Evolutionary conservation across 2,113 vertebrate genomes (phyloP).

Genomic region (Calypte anna): DNA sequence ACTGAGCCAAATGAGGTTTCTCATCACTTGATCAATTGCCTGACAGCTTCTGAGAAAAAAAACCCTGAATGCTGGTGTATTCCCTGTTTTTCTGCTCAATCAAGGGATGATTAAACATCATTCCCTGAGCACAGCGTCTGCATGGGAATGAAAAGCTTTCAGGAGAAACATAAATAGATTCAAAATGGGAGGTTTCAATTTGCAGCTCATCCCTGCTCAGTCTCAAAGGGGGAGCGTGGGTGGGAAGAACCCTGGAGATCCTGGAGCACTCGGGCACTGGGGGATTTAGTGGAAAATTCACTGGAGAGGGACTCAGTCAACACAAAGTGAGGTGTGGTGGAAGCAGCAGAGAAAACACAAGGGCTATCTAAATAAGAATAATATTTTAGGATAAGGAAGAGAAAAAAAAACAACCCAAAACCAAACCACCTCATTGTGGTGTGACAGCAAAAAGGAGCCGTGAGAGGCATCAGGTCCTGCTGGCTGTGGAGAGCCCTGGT

Average conservation of each 20-base stretch:
- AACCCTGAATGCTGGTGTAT: neutral
- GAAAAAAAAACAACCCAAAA: neutral
- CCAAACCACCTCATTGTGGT: neutral
- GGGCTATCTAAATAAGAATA: neutral
- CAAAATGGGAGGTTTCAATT: neutral
- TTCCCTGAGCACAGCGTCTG: conserved; percentile 2
- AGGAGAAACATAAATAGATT: neutral
- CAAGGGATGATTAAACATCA: neutral
- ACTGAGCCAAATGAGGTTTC: conserved; percentile 15
- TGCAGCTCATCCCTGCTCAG: neutral
- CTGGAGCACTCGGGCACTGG: neutral
- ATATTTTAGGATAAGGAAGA: neutral
- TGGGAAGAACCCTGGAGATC: fast-evolving
- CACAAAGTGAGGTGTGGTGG: neutral
- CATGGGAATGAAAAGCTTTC: neutral
- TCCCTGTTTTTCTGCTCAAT: neutral
- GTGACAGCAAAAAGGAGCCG: neutral
- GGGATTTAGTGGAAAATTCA: neutral
- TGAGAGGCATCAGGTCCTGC: neutral
- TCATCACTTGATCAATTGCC: conserved; percentile 2
- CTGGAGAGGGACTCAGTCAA: neutral
- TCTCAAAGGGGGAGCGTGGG: fast-evolving
- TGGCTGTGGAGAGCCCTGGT: fast-evolving
- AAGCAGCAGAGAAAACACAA: neutral
- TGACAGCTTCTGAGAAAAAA: neutral